Evolutionary conservation across 92 coral and sea anemone genomes (phyloP).

Genomic region (Siderastrea siderea): DNA sequence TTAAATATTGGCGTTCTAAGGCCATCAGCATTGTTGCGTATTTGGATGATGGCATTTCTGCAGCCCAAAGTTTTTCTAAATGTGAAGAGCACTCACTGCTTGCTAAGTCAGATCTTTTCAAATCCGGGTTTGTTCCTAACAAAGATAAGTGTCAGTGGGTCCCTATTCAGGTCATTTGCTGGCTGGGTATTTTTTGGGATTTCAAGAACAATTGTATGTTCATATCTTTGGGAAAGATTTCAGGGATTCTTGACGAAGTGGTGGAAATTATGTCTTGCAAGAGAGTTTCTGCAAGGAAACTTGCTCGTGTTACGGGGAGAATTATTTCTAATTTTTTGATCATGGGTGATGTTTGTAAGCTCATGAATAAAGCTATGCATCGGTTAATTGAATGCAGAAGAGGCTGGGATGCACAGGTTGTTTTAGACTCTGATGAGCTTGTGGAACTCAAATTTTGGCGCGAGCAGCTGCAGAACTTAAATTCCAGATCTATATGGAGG

Average conservation of each 20-base stretch:
- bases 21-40: slow-evolving; percentile 50
- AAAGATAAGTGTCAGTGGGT: slow-evolving; percentile 48
- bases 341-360: slow-evolving; percentile 16
- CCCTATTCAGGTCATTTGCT: slow-evolving; percentile 36
- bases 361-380: slow-evolving; percentile 53
- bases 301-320: slow-evolving; percentile 1
- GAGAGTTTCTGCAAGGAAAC: slow-evolving; percentile 15
- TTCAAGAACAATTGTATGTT: slow-evolving; percentile 2
- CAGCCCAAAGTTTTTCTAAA: neutral
- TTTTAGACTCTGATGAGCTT: neutral
- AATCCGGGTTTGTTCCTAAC: slow-evolving; percentile 22
- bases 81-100: too few species aligned
- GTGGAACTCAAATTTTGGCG: too few species aligned
- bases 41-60: slow-evolving; percentile 31
- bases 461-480: neutral
- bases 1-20: slow-evolving; percentile 55
- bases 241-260: slow-evolving; percentile 16
- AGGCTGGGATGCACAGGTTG: slow-evolving; percentile 26
- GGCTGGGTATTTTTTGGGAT: slow-evolving; percentile 55
- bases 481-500: too few species aligned
- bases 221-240: slow-evolving; percentile 6
- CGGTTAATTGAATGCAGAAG: neutral
- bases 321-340: too few species aligned
- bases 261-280: neutral
- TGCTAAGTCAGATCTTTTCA: neutral